Evolutionary conservation across 2,888 invertebrate species (phyloP), one percentile per base, ranked within the genome.

Genomic region (Cheilosia urbana): DNA sequence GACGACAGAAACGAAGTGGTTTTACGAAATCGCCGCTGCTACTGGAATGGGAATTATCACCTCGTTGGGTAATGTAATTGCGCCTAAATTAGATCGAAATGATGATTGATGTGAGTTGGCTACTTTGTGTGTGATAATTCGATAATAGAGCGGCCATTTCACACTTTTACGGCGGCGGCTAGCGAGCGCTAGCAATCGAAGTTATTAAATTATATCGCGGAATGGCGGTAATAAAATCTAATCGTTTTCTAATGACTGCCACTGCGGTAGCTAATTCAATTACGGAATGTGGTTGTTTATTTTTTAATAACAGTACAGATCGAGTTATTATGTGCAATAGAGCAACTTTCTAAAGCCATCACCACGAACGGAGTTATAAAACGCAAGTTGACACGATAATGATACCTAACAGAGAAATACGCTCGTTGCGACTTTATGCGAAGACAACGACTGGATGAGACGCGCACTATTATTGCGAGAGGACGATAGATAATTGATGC

Each of bases 71-170:
- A 49, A 17, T 21, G 27, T 78, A 69, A 78, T 78, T 78, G 77
- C 21, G 19, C n/a, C 11, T 21, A 34, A 49, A 62, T 71, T 58
- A 37, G 45, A 40, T 13, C 51, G 5, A 62, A 62, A 62, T 21
- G 47, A 55, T 75, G 73, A 77, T 69, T 77, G 45, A 69, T 63
- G 62, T 30, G 51, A 11, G 51, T 51, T 71, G 77, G 72, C 37
- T 78, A 68, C 55, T 66, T 78, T 47, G 62, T 49, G 65, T 40
- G 62, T 34, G 65, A 51, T 72, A 72, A 72, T 60, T 65, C 72
- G 82, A 72, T 73, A 83, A 73, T 78, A 60, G 68, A 15, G 19
- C 19, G 13, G 21, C 42, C 37, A 73, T 78, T 72, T 83, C 68
- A 83, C 79, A 83, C 72, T 45, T 40, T 65, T 42, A 63, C 34